phyloP scores from a whole-genome alignment of 2,888 invertebrate genomes.

The Cerceris rybyensis region DNA sequence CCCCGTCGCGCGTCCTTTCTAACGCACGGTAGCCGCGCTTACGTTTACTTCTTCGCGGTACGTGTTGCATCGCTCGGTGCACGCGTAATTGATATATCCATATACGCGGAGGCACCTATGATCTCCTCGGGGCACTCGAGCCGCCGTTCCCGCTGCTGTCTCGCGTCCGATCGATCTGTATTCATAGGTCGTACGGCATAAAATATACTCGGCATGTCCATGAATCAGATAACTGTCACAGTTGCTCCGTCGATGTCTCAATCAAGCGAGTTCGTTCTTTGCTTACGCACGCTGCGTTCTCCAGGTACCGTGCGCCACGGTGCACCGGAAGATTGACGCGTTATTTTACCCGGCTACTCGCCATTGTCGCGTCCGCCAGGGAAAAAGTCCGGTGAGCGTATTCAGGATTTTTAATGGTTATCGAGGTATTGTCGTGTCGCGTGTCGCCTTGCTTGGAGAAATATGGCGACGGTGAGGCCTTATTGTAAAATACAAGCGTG shows the following conservation, averaged over 20 bases:
- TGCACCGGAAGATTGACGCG: neutral
- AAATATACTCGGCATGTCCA: constrained; percentile 82
- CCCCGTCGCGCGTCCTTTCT: constrained; percentile 37
- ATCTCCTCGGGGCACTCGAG: constrained; percentile 70
- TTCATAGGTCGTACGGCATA: constrained; percentile 82
- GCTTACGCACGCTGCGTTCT: constrained; percentile 44
- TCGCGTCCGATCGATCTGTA: constrained; percentile 79
- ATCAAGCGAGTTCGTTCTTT: constrained; percentile 72
- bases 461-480: too few species aligned
- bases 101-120: constrained; percentile 69
- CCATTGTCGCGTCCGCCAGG: too few species aligned
- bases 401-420: too few species aligned
- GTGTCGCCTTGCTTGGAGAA: too few species aligned
- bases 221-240: constrained; percentile 82
- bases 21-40: constrained; percentile 16
- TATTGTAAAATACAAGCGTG: too few species aligned
- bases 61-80: constrained; percentile 46
- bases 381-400: too few species aligned
- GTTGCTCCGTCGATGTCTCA: constrained; percentile 80
- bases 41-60: constrained; percentile 49
- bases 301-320: constrained; percentile 11
- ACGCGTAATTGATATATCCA: constrained; percentile 73
- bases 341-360: too few species aligned
- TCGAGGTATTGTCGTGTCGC: too few species aligned
- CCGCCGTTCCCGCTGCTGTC: constrained; percentile 56